A percentile compares a stretch with the other conserved stretches of the same genome.
phyloP scores from a whole-genome alignment of 2,888 invertebrate species.

The Hyles lineata region DNA sequence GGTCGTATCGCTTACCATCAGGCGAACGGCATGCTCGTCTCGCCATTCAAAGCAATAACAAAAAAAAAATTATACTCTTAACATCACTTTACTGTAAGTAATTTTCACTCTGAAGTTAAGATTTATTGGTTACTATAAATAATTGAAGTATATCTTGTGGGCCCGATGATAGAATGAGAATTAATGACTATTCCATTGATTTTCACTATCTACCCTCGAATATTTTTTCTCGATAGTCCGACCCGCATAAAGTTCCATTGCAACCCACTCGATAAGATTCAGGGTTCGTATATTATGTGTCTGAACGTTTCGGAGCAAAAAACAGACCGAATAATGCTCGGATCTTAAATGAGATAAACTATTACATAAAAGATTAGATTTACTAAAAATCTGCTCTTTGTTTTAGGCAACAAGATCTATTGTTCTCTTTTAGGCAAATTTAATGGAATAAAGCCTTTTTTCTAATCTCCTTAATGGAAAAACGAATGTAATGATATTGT shows the following conservation, averaged over 20 bases:
- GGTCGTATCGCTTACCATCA: too few species aligned
- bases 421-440: neutral
- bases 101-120: neutral
- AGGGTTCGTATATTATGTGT: conserved; percentile 29
- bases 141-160: neutral
- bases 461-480: neutral
- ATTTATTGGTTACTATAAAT: neutral
- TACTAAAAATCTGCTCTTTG: neutral
- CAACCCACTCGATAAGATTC: conserved; percentile 31
- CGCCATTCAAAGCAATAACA: too few species aligned
- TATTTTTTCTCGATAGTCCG: conserved; percentile 28
- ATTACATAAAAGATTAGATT: neutral
- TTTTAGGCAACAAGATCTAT: neutral
- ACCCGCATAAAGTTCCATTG: conserved; percentile 32
- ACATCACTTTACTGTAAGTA: neutral
- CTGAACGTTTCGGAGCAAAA: neutral
- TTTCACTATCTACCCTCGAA: conserved; percentile 25
- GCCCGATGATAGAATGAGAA: conserved; percentile 18
- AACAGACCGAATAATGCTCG: neutral
- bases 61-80: too few species aligned
- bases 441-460: neutral
- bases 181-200: conserved; percentile 22
- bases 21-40: too few species aligned
- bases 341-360: neutral
- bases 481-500: neutral